Evolutionary conservation across 2,113 vertebrate genomes (phyloP).

Genomic region (Dipodomys ordii): DNA sequence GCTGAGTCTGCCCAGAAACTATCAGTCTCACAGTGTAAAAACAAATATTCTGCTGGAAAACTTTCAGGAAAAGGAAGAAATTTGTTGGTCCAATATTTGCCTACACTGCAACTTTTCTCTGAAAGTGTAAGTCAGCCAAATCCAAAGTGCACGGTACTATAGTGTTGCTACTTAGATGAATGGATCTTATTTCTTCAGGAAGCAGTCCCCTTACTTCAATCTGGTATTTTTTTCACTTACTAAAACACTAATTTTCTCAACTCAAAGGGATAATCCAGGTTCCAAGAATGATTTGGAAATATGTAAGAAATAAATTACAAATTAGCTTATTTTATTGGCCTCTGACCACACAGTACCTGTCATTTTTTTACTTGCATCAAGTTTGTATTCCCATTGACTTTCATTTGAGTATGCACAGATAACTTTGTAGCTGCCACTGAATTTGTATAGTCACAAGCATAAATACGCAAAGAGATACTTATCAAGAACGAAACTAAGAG

Average conservation of each 20-base stretch:
- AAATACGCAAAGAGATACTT: not conserved
- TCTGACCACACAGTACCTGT: not conserved
- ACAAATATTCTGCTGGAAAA: conserved; percentile 67
- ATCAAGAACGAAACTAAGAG: not conserved
- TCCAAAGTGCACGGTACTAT: conserved; percentile 17
- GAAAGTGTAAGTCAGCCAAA: conserved; percentile 53
- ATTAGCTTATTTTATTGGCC: not conserved
- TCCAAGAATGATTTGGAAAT: not conserved
- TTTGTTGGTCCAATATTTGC: conserved; percentile 53
- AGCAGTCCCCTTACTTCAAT: conserved; percentile 33
- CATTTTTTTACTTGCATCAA: not conserved
- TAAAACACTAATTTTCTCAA: conserved; percentile 15
- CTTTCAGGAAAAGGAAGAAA: conserved; percentile 33
- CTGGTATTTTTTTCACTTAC: conserved; percentile 26
- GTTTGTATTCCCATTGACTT: not conserved
- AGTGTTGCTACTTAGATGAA: not conserved
- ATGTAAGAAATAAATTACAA: not conserved
- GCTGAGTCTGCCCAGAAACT: conserved; percentile 51
- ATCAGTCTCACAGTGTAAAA: conserved; percentile 35
- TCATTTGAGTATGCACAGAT: not conserved
- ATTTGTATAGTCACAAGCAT: not conserved
- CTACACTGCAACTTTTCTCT: conserved; percentile 47
- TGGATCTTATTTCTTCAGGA: conserved; percentile 57
- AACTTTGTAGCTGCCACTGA: not conserved
- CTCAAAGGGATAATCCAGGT: not conserved